Conservation (phyloP, 1,140 invertebrate genomes). For the Euura lappo region DNA sequence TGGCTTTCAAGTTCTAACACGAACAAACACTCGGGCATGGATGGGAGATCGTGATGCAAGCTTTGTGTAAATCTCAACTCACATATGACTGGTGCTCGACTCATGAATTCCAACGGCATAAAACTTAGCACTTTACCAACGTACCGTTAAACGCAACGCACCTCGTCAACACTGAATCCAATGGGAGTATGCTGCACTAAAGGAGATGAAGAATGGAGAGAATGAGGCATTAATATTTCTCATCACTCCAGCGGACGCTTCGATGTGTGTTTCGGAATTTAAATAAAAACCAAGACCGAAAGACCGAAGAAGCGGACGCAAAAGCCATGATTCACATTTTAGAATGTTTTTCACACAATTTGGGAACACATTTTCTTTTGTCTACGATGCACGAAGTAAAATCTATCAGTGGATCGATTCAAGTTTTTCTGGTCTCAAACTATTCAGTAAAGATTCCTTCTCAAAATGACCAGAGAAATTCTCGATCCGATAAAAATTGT, state of each 20-base stretch:
- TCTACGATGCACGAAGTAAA: too few species aligned
- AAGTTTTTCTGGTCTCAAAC: too few species aligned
- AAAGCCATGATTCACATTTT: too few species aligned
- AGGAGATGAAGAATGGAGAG: not conserved
- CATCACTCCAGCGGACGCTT: not conserved
- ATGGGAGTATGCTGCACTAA: not conserved
- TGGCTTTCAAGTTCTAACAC: not conserved
- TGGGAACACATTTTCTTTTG: too few species aligned
- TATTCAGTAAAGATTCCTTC: too few species aligned
- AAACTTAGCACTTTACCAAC: not conserved
- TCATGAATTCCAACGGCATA: not conserved
- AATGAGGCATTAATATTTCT: not conserved
- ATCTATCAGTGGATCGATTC: too few species aligned
- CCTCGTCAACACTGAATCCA: not conserved
- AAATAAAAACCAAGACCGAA: not conserved
- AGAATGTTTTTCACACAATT: too few species aligned
- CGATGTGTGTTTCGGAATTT: not conserved
- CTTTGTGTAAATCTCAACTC: not conserved
- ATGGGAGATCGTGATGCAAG: not conserved
- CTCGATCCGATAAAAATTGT: too few species aligned
- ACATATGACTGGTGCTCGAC: not conserved
- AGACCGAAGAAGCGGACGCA: too few species aligned
- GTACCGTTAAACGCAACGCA: not conserved
- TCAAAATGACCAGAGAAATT: too few species aligned
- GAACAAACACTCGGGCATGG: too few species aligned